Conservation (phyloP, 2,797 vertebrate species). For the Coregonus suidteri region DNA sequence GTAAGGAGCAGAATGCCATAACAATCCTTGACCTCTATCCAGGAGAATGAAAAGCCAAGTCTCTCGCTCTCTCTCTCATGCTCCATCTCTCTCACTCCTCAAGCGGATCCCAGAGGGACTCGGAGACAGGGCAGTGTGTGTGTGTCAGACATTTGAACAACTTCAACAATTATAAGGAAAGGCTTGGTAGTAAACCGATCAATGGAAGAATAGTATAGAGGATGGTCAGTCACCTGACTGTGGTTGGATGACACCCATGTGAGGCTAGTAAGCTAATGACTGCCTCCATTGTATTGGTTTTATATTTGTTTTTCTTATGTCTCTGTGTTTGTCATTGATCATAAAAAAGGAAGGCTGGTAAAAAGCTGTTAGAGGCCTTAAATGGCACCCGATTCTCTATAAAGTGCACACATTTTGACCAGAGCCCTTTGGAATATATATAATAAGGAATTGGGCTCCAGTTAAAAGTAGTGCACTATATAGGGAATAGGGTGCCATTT, state of each 20-base stretch:
- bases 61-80: no score
- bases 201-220: conserved; percentile 41
- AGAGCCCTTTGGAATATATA: no score
- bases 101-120: conserved; percentile 23
- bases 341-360: no score
- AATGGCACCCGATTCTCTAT: no score
- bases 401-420: no score
- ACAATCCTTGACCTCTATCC: conserved; percentile 35
- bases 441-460: no score
- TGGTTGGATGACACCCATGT: not conserved
- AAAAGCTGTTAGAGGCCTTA: no score
- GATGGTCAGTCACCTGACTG: conserved; percentile 9
- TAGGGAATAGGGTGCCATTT: no score
- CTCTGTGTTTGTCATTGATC: no score
- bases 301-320: no score
- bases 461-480: no score
- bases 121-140: conserved; percentile 29
- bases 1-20: conserved; percentile 19
- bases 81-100: not conserved
- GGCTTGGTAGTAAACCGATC: conserved; percentile 51
- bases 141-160: conserved; percentile 50
- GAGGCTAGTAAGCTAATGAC: not conserved
- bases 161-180: not conserved
- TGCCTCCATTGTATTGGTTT: not conserved
- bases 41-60: conserved; percentile 11